Conservation (phyloP, 2,888 invertebrate species). For the Volucella inflata region DNA sequence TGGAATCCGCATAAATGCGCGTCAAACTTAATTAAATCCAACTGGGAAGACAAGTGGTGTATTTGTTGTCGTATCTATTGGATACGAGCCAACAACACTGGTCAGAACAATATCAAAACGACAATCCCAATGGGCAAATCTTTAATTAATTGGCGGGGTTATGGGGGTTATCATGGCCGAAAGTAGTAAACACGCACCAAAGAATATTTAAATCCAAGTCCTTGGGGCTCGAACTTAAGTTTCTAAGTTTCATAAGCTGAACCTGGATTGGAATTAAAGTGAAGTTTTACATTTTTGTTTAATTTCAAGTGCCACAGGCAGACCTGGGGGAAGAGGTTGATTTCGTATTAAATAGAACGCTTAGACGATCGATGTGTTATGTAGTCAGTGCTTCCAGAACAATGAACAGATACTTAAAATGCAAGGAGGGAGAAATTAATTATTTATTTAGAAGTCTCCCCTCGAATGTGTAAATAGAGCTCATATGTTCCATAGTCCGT, state of each 20-base stretch:
- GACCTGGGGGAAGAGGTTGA: background rate
- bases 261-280: background rate
- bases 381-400: conserved; percentile 30
- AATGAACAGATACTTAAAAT: background rate
- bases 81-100: background rate
- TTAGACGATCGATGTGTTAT: conserved; percentile 4
- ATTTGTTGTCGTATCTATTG: conserved; percentile 4
- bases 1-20: conserved; percentile 67
- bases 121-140: conserved; percentile 36
- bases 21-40: conserved; percentile 63
- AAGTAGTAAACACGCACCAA: conserved; percentile 10
- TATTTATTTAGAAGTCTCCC: conserved; percentile 20
- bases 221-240: background rate
- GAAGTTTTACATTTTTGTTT: too few species aligned
- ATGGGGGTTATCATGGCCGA: background rate
- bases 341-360: conserved; percentile 2
- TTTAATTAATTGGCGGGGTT: conserved; percentile 48
- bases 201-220: conserved; percentile 32
- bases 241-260: conserved; percentile 21
- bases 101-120: background rate
- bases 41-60: conserved; percentile 27
- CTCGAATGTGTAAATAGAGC: background rate
- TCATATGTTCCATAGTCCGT: conserved; percentile 5
- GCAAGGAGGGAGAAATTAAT: conserved; percentile 3
- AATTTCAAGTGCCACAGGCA: too few species aligned